Evolutionary conservation across 2,888 invertebrate species (phyloP), one percentile per base, ranked within the genome.

Genomic region (Orthonychiurus folsomi): DNA sequence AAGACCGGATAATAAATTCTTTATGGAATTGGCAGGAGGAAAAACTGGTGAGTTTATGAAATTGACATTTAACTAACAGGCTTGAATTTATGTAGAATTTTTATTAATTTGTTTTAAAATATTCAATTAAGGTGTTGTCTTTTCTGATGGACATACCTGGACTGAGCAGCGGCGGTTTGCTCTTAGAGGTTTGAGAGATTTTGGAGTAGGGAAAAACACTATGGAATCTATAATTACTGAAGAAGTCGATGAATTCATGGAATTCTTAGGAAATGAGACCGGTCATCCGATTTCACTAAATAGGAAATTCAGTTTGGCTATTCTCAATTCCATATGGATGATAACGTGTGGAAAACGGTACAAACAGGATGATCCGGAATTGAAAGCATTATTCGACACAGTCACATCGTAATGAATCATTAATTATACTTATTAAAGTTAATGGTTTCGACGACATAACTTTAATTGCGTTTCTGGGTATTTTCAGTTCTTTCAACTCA

Each of bases 251-350:
- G 62, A 62, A 18, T 57, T 62, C 5, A 58, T 62, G 20, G 58
- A 62, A 21, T 20, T 20, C 15, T 50, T 62, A 12, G 47, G 21
- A 58, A n/a, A 47, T 23, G 50, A 48, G 21, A 23, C 50, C 3
- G 50, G 50, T n/a, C 48, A 9, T 23, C 50, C 59, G 3, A 59
- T 59, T 59, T n/a, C 50, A 3, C 21, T 37, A 25, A 27, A 50
- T 5, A 37, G 37, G n/a, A 59, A 48, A 50, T 59, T 59, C 20
- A 59, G 37, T 23, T 9, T 52, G 3, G 56, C 62, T 24, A 50
- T 62, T 12, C 24, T 62, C 18, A 62, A 62, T 27, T 60, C 62
- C 1, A 24, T 62, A 1, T 66, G 60, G 63, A 59, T 57, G 50
- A 28, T 56, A 23, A 28, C 50, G 2, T 2, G 24, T 20, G 59